Base-by-base conservation (phyloP, 2,797 vertebrate species). In the Enoplosus armatus region DNA sequence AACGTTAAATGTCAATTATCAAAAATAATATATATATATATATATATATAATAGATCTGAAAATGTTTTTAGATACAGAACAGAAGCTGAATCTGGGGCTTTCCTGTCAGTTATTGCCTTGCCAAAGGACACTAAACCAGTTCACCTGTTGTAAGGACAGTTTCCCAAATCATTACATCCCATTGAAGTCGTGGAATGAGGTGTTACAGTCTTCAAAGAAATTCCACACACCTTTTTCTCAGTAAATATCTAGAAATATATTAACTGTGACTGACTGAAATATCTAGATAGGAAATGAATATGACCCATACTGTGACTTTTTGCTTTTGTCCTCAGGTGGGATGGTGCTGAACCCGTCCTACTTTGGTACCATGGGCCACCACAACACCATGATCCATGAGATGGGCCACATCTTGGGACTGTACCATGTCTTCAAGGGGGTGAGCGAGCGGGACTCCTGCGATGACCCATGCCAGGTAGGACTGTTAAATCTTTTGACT, bases 361-460 rank as follows among this genome's bases (percentile, higher is more conserved):
- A 98, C 86, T 99, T 98, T 0, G 98, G 98, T 24, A 94, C 96
- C 60, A 82, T 67, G 0, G 97, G 98, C 58, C 97, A 98, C 85
- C 96, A 95, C 45, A 98, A 99, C 91, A 98, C 97, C 77, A 98
- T 99, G 97, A 97, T 99, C 91, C 98, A 99, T 0, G 98, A 99
- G 81, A 96, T 99, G 90, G 98, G 98, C 1, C 98, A 99, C 6
- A 95, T 99, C 75, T 93, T 99, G 77, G 98, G 98, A 29, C 95
- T 99, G 48, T 99, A 99, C 92, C 98, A 99, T 5, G 98, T 99
- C 70, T 99, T 99, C 66, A 99, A 98, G 89, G 98, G 98, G 9
- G 98, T 99, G 88, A 99, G 97, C 0, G 98, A 99, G 83, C 91
- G 95, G 45, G 98, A 99, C 70, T 99, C 98, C 26, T 99, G 98